phyloP scores from a whole-genome alignment of 2,888 invertebrate species.

The Ochropleura plecta region DNA sequence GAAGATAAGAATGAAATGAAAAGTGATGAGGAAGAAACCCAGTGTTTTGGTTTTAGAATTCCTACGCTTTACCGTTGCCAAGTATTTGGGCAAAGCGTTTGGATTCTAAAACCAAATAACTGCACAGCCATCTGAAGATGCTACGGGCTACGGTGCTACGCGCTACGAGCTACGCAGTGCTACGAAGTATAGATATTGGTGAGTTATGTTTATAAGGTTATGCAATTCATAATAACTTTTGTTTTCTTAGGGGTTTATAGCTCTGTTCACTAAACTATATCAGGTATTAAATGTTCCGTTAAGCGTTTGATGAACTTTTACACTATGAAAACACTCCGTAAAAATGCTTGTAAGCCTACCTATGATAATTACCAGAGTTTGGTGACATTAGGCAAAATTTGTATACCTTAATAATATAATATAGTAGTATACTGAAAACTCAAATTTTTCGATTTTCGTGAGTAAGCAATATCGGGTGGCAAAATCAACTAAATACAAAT shows the following conservation, averaged over 20 bases:
- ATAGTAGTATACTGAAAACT: background rate
- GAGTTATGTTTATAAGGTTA: background rate
- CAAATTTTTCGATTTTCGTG: background rate
- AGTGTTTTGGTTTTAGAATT: slow-evolving; percentile 96
- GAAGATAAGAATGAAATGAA: background rate
- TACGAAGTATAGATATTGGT: slow-evolving; percentile 23
- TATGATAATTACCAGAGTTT: background rate
- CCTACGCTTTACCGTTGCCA: slow-evolving; percentile 98
- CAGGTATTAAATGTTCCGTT: background rate
- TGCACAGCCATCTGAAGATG: slow-evolving; percentile 65
- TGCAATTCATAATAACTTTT: background rate
- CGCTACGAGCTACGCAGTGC: slow-evolving; percentile 43
- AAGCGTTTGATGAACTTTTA: background rate
- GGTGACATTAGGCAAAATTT: background rate
- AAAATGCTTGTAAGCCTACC: background rate
- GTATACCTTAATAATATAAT: background rate
- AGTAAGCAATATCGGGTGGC: background rate
- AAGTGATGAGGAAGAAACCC: slow-evolving; percentile 53
- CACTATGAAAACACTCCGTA: background rate
- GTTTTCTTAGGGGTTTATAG: background rate
- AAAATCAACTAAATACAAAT: background rate
- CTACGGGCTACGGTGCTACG: slow-evolving; percentile 62
- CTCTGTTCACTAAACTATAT: background rate
- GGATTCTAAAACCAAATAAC: slow-evolving; percentile 97
- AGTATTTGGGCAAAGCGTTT: slow-evolving; percentile 97